Evolutionary conservation across 2,888 invertebrate species (phyloP).

Genomic region (Rhodophaea formosa): DNA sequence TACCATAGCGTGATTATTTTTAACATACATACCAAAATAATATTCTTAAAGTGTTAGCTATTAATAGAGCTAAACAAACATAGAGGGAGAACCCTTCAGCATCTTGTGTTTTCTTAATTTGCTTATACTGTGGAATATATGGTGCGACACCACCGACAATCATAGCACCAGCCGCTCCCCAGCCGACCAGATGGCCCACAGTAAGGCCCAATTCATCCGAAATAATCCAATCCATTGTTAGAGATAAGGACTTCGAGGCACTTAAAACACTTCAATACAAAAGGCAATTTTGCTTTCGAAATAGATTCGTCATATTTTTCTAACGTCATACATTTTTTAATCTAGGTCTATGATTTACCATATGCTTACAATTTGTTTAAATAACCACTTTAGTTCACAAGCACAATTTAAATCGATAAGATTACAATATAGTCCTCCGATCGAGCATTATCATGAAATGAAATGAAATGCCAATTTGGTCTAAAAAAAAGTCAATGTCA

Average conservation of each 20-base stretch:
- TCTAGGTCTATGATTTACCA: neutral
- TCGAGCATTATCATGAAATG: neutral
- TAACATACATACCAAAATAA: conserved; percentile 93
- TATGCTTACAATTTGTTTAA: neutral
- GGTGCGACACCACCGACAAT: conserved; percentile 97
- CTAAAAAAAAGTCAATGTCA: neutral
- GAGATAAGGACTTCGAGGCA: neutral
- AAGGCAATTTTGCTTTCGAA: neutral
- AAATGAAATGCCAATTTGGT: neutral
- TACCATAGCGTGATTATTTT: too few species aligned
- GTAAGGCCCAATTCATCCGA: conserved; percentile 88
- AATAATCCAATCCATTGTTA: conserved; percentile 88
- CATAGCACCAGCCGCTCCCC: conserved; percentile 93
- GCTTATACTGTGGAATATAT: conserved; percentile 97
- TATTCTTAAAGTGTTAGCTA: conserved; percentile 98
- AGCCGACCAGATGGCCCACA: conserved; percentile 88
- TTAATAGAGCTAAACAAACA: conserved; percentile 96
- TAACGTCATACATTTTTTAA: neutral
- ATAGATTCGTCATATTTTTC: conserved; percentile 8
- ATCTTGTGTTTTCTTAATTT: conserved; percentile 94
- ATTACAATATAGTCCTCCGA: neutral
- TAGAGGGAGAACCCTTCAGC: conserved; percentile 98
- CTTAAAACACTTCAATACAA: neutral
- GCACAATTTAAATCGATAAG: neutral
- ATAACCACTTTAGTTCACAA: neutral